Conservation (phyloP, 2,888 invertebrate genomes). For the Sepioteuthis lessoniana region DNA sequence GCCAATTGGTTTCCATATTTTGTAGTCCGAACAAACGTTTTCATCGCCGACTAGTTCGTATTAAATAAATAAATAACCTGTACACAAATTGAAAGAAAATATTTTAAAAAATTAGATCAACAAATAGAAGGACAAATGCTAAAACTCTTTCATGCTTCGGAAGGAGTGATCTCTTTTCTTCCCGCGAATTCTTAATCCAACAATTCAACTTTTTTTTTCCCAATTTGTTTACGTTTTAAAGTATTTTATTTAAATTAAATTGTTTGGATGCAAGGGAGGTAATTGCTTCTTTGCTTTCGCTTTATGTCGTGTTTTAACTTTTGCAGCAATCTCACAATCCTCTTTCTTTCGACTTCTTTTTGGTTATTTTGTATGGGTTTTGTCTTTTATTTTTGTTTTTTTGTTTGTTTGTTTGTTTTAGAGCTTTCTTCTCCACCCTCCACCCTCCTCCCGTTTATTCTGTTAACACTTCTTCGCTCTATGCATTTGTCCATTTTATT, state of each 20-base stretch:
- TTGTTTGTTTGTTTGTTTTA: background rate
- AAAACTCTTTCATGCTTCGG: background rate
- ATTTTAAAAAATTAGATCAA: background rate
- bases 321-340: background rate
- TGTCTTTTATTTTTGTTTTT: background rate
- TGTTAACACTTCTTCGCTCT: background rate
- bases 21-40: background rate
- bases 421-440: background rate
- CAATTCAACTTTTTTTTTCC: background rate
- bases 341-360: background rate
- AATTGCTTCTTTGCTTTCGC: background rate
- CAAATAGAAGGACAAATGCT: background rate
- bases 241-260: conserved; percentile 10
- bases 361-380: background rate
- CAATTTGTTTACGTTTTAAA: background rate
- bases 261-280: background rate
- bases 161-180: background rate
- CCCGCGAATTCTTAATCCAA: background rate
- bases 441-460: background rate
- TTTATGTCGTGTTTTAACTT: background rate
- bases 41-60: background rate
- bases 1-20: background rate
- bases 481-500: background rate
- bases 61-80: background rate
- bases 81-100: background rate